Evolutionary conservation across 2,797 vertebrate species (phyloP).

Genomic region (Acrossocheilus wenchowensis): DNA sequence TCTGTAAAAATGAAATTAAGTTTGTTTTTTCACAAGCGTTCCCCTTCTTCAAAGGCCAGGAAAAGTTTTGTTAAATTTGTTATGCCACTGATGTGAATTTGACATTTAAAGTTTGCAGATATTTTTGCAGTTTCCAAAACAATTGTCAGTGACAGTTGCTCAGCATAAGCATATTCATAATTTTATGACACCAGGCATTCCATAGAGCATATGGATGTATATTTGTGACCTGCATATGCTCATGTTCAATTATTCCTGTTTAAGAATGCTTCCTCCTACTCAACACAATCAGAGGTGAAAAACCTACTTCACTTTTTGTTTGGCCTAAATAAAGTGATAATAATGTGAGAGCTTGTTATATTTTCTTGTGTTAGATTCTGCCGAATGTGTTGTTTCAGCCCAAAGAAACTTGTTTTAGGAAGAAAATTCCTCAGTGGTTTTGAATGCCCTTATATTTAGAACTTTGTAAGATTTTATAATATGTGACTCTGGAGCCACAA

Average conservation of each 20-base stretch:
- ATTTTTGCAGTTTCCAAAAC: not conserved
- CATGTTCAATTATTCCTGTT: constrained; percentile 48
- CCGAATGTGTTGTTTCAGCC: not conserved
- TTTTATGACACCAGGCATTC: not conserved
- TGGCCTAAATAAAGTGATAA: constrained; percentile 47
- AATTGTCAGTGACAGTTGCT: not conserved
- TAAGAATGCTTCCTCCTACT: constrained; percentile 37
- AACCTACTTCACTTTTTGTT: constrained; percentile 14
- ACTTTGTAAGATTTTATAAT: too few species aligned
- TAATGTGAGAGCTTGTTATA: constrained; percentile 44
- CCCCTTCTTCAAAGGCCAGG: constrained; percentile 9
- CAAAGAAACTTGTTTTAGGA: not conserved
- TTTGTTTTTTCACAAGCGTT: constrained; percentile 14
- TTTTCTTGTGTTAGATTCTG: constrained; percentile 31
- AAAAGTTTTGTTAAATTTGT: not conserved
- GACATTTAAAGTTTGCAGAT: not conserved
- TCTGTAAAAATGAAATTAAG: constrained; percentile 28
- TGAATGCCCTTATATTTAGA: not conserved
- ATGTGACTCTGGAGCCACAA: too few species aligned
- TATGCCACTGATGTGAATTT: constrained; percentile 1
- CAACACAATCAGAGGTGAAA: constrained; percentile 48
- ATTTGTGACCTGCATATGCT: constrained; percentile 47
- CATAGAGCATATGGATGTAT: constrained; percentile 42
- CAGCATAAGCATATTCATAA: constrained; percentile 9
- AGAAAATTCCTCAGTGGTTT: not conserved